Evolutionary conservation across 2,888 invertebrate species (phyloP), one percentile per base, ranked within the genome.

Genomic region (Drosophila mimetica): DNA sequence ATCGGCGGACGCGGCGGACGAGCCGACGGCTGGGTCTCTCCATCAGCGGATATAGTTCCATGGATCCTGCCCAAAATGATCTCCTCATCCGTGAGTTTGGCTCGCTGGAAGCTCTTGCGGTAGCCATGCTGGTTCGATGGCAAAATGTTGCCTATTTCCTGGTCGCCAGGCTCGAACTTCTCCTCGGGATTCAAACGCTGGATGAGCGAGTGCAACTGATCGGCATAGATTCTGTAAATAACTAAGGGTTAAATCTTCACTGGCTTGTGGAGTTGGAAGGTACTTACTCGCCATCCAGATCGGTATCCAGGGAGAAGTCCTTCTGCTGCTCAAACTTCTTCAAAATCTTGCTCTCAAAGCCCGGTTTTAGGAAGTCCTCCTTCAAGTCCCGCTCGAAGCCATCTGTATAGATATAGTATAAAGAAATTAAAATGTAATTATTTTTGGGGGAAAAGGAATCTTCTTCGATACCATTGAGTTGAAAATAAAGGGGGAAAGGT

Each of bases 261-360:
- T 3, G 5, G 4, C 0, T 13, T 0, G 4, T 1, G 6, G n/a
- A 2, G 6, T 1, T 2, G 5, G 1, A 1, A 0, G 0, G 8
- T 7, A 76, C 87, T 84, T 90, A 94, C 94, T 93, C 93, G 86
- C 93, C 94, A 92, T 94, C 94, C 75, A 94, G 86, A 82, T 93
- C 93, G 47, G 90, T 90, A 82, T 94, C 94, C 25, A 90, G 61
- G 8, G 89, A 76, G 9, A 71, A 86, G 32, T 88, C 90, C 57
- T 87, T 91, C 74, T 75, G 85, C 75, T 90, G 87, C 37, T 87
- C 82, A 61, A 90, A 90, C 32, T 91, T 88, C 67, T 91, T 88
- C 0, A 90, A 57, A 22, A 91, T 77, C 57, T 84, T 80, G 47
- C 89, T 89, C 69, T 92, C 92, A 44, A 91, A 92, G 0, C 91